Evolutionary conservation across 2,113 vertebrate species (phyloP), one percentile per base, ranked within the genome.

Genomic region (Coptodon bakossiorum): DNA sequence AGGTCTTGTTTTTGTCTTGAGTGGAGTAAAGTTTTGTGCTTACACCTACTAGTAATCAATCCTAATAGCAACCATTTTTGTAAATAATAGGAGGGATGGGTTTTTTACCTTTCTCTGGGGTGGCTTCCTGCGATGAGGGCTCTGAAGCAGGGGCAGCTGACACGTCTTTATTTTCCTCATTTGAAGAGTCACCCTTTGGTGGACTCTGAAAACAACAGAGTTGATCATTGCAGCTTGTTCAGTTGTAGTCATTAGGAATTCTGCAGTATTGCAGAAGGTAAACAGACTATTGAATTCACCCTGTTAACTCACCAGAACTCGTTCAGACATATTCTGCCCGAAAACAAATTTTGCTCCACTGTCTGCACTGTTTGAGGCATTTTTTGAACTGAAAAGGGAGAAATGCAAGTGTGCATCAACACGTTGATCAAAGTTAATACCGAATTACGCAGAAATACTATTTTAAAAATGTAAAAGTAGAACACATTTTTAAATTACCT

Each of bases 301-400:
- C 6, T 5, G 27, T 59, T 4, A 48, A 97, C 98, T 98, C 94
- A 99, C 99, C 97, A 99, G 92, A 63, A 99, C 99, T 54, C 99
- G 96, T 82, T 98, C 98, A 3, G 97, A 99, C 99, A 99, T 99
- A 92, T 99, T 99, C 96, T 99, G 98, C 78, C 99, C 99, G 90
- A 99, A 99, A 43, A 99, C 97, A 92, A 99, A 99, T 83, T 98
- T 99, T 93, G 97, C 97, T 93, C 96, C 97, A 88, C 97, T 94
- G 17, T 99, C 98, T 43, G 97, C 94, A 90, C 95, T 98, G 93
- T 97, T 97, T 59, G 96, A 91, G 6, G 97, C 96, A 89, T 97
- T 98, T 96, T 98, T 97, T 96, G 95, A 95, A 92, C 98, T 99
- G 94, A 29, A 89, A 89, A 27, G 1, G 13, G 6, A 63, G 14